Conservation (phyloP, 2,113 vertebrate genomes). For the Pantherophis guttatus region DNA sequence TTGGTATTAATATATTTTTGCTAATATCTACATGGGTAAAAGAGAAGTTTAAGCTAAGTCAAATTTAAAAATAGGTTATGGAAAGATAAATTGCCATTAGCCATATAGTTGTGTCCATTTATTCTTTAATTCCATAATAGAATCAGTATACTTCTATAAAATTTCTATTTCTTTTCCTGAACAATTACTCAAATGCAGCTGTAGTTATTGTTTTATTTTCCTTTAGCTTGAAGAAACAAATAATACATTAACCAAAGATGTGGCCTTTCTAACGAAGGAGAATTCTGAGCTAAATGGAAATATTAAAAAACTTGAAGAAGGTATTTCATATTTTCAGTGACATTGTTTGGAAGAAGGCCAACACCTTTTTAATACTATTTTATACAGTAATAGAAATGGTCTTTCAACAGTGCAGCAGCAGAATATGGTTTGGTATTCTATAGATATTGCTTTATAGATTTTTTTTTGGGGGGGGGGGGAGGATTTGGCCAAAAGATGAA, state of each 20-base stretch:
- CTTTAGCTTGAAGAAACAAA: slow-evolving; percentile 92
- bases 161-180: background rate
- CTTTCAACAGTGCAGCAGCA: background rate
- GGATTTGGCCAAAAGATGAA: background rate
- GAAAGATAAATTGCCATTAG: background rate
- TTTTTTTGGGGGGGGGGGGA: no score
- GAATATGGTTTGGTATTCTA: background rate
- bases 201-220: slow-evolving; percentile 12
- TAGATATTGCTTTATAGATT: background rate
- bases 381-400: background rate
- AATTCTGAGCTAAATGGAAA: slow-evolving; percentile 85
- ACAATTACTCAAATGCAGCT: background rate
- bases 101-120: background rate
- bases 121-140: background rate
- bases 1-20: background rate
- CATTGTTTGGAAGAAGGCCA: background rate
- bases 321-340: slow-evolving; percentile 63
- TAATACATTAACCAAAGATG: slow-evolving; percentile 90
- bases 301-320: slow-evolving; percentile 78
- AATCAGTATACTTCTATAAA: background rate
- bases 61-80: background rate
- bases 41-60: background rate
- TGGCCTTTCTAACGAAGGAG: slow-evolving; percentile 88
- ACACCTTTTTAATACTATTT: background rate
- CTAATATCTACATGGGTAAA: background rate